These are phyloP conservation scores for Drosophila repleta DNA, from an alignment of 1,140 invertebrate genomes.

Conservation along the genomic window DNA sequence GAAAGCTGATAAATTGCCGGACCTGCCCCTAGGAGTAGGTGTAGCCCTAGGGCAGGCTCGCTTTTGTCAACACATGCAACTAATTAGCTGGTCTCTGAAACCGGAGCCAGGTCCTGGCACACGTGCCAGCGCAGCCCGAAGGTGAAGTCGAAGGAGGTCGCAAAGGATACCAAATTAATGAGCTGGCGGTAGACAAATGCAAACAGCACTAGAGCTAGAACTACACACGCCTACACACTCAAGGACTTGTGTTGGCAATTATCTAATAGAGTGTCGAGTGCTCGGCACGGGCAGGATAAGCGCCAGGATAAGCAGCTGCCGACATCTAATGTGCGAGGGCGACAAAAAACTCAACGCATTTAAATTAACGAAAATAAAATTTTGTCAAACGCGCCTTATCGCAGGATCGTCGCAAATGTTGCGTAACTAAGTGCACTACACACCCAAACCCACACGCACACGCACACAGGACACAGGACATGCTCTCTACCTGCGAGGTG, in stretches of 20 bases:
- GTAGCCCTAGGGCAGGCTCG: not conserved
- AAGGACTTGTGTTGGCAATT: not conserved
- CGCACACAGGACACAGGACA: not conserved
- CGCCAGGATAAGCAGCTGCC: constrained; percentile 49
- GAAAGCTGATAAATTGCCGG: constrained; percentile 4
- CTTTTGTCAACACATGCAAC: constrained; percentile 6
- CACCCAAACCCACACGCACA: constrained; percentile 19
- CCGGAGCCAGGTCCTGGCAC: constrained; percentile 26
- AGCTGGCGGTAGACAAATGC: constrained; percentile 49
- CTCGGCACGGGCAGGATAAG: constrained; percentile 27
- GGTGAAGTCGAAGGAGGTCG: not conserved
- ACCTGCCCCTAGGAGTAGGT: not conserved
- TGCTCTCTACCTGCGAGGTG: constrained; percentile 50
- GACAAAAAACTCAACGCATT: constrained; percentile 53
- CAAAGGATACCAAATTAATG: constrained; percentile 65
- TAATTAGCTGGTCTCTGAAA: constrained; percentile 24
- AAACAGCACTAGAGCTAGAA: constrained; percentile 4
- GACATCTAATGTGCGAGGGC: constrained; percentile 3
- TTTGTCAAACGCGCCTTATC: constrained; percentile 70
- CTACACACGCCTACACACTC: constrained; percentile 7
- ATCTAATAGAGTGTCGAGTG: constrained; percentile 28
- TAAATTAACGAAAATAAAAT: constrained; percentile 76
- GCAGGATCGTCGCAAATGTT: constrained; percentile 62
- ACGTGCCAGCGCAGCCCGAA: constrained; percentile 15
- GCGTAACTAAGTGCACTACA: constrained; percentile 71